A percentile compares a stretch with the other conserved stretches of the same genome.
Conservation (phyloP, 2,797 vertebrate species). For the Pseudopleuronectes americanus region DNA sequence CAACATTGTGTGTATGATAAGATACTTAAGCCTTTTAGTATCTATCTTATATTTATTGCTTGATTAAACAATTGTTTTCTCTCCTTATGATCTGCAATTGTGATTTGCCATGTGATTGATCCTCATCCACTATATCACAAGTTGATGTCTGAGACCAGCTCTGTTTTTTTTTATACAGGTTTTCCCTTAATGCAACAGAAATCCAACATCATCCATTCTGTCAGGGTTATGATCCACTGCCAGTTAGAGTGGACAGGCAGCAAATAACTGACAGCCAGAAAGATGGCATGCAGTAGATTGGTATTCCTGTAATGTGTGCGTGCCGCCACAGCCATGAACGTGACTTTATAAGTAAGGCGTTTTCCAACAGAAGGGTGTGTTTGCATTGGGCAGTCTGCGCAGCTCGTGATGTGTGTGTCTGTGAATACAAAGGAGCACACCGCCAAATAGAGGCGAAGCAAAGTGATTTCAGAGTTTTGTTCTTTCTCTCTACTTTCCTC, state of each 20-base stretch:
- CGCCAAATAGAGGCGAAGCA: slow-evolving; percentile 40
- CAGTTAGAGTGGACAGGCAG: slow-evolving; percentile 70
- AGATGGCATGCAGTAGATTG: slow-evolving; percentile 37
- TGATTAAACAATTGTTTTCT: slow-evolving; percentile 48
- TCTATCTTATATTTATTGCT: slow-evolving; percentile 24
- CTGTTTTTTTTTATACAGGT: slow-evolving; percentile 31
- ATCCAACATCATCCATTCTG: slow-evolving; percentile 47
- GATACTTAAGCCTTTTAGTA: slow-evolving; percentile 25
- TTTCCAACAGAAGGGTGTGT: slow-evolving; percentile 42
- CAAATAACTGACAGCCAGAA: slow-evolving; percentile 65
- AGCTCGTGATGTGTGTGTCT: slow-evolving; percentile 39
- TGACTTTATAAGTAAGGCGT: slow-evolving; percentile 53
- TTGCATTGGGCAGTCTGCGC: slow-evolving; percentile 10
- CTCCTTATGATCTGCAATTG: slow-evolving; percentile 46
- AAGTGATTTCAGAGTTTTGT: background rate
- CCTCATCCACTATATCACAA: slow-evolving; percentile 36
- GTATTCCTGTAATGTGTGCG: slow-evolving; percentile 44
- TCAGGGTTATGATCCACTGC: slow-evolving; percentile 60
- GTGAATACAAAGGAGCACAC: slow-evolving; percentile 28
- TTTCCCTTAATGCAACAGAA: slow-evolving; percentile 43
- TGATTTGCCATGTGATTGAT: slow-evolving; percentile 59
- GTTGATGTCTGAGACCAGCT: slow-evolving; percentile 42
- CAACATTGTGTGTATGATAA: slow-evolving; percentile 25
- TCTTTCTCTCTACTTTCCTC: slow-evolving; percentile 12
- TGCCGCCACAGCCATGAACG: slow-evolving; percentile 38